Conservation (phyloP, 2,797 vertebrate species). For the Enteromius treurensis region DNA sequence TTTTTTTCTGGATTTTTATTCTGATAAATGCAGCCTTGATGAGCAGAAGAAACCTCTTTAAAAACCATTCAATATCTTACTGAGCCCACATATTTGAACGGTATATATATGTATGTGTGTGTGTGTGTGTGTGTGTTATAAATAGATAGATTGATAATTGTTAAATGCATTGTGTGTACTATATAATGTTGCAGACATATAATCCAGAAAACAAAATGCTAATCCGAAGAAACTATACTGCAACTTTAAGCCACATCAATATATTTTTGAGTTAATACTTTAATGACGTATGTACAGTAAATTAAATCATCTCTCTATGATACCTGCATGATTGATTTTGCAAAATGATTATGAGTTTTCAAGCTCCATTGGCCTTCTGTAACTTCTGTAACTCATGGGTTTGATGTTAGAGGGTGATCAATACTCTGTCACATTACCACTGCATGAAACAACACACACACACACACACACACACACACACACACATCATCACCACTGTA, state of each 20-base stretch:
- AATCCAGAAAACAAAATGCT: neutral
- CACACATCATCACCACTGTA: neutral
- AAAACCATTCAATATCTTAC: too few relatives aligned
- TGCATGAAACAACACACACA: slow-evolving; percentile 61
- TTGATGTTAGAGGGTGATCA: slow-evolving; percentile 8
- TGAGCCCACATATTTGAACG: too few relatives aligned
- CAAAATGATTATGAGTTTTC: neutral
- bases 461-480: too few relatives aligned
- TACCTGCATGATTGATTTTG: neutral
- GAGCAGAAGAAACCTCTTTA: too few relatives aligned
- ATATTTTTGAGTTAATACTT: neutral
- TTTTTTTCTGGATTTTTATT: too few relatives aligned
- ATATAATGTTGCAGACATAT: neutral
- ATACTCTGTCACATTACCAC: neutral
- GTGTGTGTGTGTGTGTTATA: too few relatives aligned
- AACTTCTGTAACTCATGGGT: too few relatives aligned
- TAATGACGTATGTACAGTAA: neutral
- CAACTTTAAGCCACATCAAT: neutral
- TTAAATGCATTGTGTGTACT: neutral
- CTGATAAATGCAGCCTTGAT: too few relatives aligned
- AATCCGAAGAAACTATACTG: neutral
- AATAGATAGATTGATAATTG: too few relatives aligned
- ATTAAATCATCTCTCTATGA: neutral
- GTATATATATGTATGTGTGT: too few relatives aligned
- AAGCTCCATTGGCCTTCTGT: neutral